Conservation (phyloP, 2,797 vertebrate species). For the Pempheris klunzingeri region DNA sequence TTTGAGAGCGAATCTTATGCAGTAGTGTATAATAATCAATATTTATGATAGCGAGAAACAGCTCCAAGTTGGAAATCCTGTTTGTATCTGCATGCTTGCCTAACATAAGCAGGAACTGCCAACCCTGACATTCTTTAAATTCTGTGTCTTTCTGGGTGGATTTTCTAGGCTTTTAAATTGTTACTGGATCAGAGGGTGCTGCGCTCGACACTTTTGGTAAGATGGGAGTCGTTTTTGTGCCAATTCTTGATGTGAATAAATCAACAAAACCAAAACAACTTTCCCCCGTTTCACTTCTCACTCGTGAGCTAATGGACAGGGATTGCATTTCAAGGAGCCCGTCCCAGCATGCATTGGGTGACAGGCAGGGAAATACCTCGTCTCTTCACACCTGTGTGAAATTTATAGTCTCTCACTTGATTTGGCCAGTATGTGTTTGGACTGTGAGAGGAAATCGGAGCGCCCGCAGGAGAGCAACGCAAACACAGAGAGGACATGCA, state of each 20-base stretch:
- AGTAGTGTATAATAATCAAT: conserved; percentile 2
- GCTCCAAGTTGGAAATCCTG: conserved; percentile 10
- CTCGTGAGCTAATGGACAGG: conserved; percentile 10
- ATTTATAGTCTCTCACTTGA: conserved; percentile 43
- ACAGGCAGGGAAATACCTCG: conserved; percentile 51
- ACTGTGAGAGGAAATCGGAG: conserved; percentile 44
- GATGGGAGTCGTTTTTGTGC: neutral
- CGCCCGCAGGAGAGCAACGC: conserved; percentile 23
- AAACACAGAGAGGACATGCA: conserved; percentile 33
- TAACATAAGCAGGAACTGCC: conserved; percentile 39
- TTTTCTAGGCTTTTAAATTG: conserved; percentile 29
- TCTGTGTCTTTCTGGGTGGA: conserved; percentile 24
- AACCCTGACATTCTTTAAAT: conserved; percentile 37
- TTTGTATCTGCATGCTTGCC: conserved; percentile 25
- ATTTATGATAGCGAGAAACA: conserved; percentile 21
- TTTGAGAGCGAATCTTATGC: conserved; percentile 20
- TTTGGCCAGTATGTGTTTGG: conserved; percentile 42
- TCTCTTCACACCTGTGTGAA: conserved; percentile 61
- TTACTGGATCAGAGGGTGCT: conserved; percentile 5
- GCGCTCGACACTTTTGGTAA: neutral
- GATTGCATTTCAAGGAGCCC: conserved; percentile 45
- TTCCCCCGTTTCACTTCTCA: neutral
- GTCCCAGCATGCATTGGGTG: conserved; percentile 48
- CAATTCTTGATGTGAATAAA: neutral
- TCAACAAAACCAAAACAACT: neutral